phyloP scores from a whole-genome alignment of 1,140 invertebrate species.

The Megalonaias nervosa region DNA sequence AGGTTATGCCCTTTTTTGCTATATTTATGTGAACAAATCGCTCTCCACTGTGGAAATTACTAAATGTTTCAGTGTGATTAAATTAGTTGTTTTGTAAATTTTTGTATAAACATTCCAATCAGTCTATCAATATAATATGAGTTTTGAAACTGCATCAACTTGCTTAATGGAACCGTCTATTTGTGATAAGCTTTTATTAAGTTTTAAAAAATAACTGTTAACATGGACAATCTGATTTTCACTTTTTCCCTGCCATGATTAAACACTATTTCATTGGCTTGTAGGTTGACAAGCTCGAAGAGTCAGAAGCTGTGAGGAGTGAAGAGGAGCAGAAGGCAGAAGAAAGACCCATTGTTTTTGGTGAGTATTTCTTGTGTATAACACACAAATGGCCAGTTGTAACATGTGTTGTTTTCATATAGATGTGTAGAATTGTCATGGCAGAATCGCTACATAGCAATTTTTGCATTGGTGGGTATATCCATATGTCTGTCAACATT shows the following conservation, averaged over 20 bases:
- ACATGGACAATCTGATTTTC: too few relatives aligned
- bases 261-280: background rate
- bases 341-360: conserved; percentile 67
- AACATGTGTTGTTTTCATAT: background rate
- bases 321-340: conserved; percentile 70
- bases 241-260: background rate
- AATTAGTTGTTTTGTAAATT: too few relatives aligned
- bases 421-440: background rate
- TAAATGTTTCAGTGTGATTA: too few relatives aligned
- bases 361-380: conserved; percentile 48
- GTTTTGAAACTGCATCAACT: too few relatives aligned
- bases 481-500: background rate
- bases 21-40: too few relatives aligned
- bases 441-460: background rate
- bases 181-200: too few relatives aligned
- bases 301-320: conserved; percentile 69
- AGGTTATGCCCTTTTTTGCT: too few relatives aligned
- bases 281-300: conserved; percentile 70
- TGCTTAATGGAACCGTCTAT: too few relatives aligned
- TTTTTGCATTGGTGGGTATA: background rate
- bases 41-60: too few relatives aligned
- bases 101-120: too few relatives aligned
- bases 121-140: too few relatives aligned
- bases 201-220: too few relatives aligned
- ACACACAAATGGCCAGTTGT: background rate